Conservation (phyloP, 2,113 vertebrate species). For the Reinhardtius hippoglossoides region DNA sequence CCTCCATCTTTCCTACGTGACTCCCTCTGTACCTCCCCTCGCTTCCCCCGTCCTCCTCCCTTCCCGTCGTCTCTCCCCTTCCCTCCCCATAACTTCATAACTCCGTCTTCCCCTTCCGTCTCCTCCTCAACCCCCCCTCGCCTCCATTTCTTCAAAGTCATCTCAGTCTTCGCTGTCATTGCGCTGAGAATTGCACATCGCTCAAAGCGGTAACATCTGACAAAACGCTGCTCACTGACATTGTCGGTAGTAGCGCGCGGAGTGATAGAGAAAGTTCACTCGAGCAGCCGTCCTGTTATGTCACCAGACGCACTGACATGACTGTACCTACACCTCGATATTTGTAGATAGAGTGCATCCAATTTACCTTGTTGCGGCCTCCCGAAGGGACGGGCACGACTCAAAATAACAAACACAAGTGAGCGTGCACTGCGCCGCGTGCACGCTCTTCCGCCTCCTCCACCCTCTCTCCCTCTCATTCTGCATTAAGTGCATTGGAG, state of each 20-base stretch:
- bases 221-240: conserved; percentile 63
- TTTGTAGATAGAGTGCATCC: conserved; percentile 50
- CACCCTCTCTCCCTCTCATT: conserved; percentile 40
- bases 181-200: conserved; percentile 64
- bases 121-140: conserved; percentile 16
- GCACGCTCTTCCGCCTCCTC: conserved; percentile 20
- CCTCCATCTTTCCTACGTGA: conserved; percentile 11
- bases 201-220: conserved; percentile 73
- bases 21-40: not conserved
- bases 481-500: conserved; percentile 67
- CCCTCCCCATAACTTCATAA: conserved; percentile 45
- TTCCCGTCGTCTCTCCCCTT: not conserved
- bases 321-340: conserved; percentile 55
- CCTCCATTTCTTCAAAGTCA: conserved; percentile 66
- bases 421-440: conserved; percentile 14
- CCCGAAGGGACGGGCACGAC: conserved; percentile 61
- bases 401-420: conserved; percentile 60
- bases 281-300: conserved; percentile 63
- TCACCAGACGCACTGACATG: conserved; percentile 30
- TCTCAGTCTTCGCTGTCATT: conserved; percentile 59
- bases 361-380: conserved; percentile 65
- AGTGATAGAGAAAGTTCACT: conserved; percentile 70
- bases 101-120: conserved; percentile 49
- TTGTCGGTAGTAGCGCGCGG: conserved; percentile 51
- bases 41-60: conserved; percentile 4